Conservation (phyloP, 2,797 vertebrate genomes). For the Tenualosa thibaudeaui region DNA sequence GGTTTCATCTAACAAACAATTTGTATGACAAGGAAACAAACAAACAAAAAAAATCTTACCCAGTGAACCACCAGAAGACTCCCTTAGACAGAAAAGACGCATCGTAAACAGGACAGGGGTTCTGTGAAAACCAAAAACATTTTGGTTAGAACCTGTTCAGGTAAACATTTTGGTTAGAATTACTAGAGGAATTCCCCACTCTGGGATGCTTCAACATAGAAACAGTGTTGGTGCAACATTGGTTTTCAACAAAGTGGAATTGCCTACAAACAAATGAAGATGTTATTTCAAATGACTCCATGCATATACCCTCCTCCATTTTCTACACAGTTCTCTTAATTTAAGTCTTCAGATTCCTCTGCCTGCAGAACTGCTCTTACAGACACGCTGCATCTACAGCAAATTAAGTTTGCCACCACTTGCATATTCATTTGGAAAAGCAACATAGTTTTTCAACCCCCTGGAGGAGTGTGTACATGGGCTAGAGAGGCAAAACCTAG, state of each 20-base stretch:
- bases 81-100: conserved; percentile 90
- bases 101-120: conserved; percentile 86
- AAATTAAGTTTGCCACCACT: background rate
- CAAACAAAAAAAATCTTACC: conserved; percentile 78
- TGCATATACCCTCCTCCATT: too few relatives aligned
- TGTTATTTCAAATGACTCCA: too few relatives aligned
- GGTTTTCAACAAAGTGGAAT: too few relatives aligned
- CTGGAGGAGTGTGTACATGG: too few relatives aligned
- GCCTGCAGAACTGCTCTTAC: too few relatives aligned
- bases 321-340: background rate
- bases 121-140: conserved; percentile 74
- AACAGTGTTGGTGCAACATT: too few relatives aligned
- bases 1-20: background rate
- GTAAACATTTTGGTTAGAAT: background rate
- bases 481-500: background rate
- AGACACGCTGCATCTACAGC: too few relatives aligned
- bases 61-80: conserved; percentile 94
- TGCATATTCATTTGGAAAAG: too few relatives aligned
- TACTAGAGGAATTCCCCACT: background rate
- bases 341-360: background rate
- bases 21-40: background rate
- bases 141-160: background rate
- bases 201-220: too few relatives aligned
- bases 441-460: too few relatives aligned
- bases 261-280: too few relatives aligned